Percentiles rank a stretch among this genome's conserved stretches.
phyloP scores from a whole-genome alignment of 2,797 vertebrate species.

The Brotula barbata region DNA sequence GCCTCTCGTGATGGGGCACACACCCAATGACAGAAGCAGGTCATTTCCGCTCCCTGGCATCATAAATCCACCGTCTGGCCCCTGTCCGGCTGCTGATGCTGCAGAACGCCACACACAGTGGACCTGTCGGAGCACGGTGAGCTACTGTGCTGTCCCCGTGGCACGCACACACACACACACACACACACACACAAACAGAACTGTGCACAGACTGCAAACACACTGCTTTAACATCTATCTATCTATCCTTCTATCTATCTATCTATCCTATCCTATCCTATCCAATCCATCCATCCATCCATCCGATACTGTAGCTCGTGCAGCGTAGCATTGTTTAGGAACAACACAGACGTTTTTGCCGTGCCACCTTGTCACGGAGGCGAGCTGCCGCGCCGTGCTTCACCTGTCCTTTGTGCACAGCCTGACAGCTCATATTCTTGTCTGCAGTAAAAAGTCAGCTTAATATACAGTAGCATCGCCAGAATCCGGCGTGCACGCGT shows the following conservation, averaged over 20 bases:
- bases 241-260: slow-evolving; percentile 3
- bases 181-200: slow-evolving; percentile 20
- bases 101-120: slow-evolving; percentile 78
- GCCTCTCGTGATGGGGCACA: slow-evolving; percentile 84
- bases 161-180: slow-evolving; percentile 37
- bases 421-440: slow-evolving; percentile 67
- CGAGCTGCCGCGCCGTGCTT: slow-evolving; percentile 57
- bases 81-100: slow-evolving; percentile 84
- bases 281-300: slow-evolving; percentile 12
- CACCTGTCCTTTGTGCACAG: slow-evolving; percentile 65
- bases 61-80: slow-evolving; percentile 86
- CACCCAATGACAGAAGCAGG: slow-evolving; percentile 86
- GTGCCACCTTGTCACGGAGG: slow-evolving; percentile 37
- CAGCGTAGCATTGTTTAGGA: slow-evolving; percentile 24
- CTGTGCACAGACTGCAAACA: slow-evolving; percentile 20
- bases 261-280: not conserved
- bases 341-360: not conserved
- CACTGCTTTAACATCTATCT: not conserved
- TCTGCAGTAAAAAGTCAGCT: slow-evolving; percentile 64
- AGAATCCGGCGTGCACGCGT: slow-evolving; percentile 59
- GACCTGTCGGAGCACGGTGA: slow-evolving; percentile 78
- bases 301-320: not conserved
- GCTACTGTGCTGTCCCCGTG: slow-evolving; percentile 69
- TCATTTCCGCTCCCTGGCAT: slow-evolving; percentile 81
- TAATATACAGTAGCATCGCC: slow-evolving; percentile 65